Base-by-base conservation (phyloP, 2,888 invertebrate species). In the Lissonota sp. region DNA sequence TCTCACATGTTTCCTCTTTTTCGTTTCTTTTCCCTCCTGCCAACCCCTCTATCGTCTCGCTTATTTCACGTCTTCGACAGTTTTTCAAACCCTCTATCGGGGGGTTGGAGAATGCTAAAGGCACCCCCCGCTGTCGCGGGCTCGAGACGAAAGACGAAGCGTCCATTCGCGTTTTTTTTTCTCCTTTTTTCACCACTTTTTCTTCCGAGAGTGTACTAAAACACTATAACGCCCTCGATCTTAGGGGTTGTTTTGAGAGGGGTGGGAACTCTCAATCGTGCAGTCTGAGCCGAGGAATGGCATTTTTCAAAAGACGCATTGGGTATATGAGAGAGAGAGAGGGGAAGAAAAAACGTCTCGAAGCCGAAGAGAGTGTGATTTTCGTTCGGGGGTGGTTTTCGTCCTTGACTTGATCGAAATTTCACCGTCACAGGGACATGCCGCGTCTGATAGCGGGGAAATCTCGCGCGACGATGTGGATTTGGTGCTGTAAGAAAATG, bases 51-150 rank as follows among this genome's bases (percentile, higher is more conserved):
- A 14, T 26, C n/a, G 46, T 72, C 71, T 16, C 46, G 37, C 67
- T 67, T 72, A 72, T 80, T 80, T 80, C 69, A 72, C 80, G 63
- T 69, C 76, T 80, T 80, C 76, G 80, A 80, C 80, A 80, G 76
- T 69, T 80, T 44, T 58, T 49, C 62, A 40, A 53, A n/a, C 55
- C 39, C 53, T 57, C 5, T 26, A 26, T 26, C 26, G 26, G 26
- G 26, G 26, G 26, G 26, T 26, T 26, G 1, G 26, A 26, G 26
- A 26, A 26, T 26, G 26, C 26, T 26, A 26, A 26, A 26, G 26
- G 26, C 44, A 5, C 10, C 6, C 3, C 58, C 16, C 63, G 8
- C 46, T 49, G 26, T 26, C 57, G 57, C 37, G 57, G 16, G 67
- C 44, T 26, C 26, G 57, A 57, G 78, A 72, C 75, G 67, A 71